phyloP scores from a whole-genome alignment of 2,888 invertebrate genomes.

The Colostygia pectinataria region DNA sequence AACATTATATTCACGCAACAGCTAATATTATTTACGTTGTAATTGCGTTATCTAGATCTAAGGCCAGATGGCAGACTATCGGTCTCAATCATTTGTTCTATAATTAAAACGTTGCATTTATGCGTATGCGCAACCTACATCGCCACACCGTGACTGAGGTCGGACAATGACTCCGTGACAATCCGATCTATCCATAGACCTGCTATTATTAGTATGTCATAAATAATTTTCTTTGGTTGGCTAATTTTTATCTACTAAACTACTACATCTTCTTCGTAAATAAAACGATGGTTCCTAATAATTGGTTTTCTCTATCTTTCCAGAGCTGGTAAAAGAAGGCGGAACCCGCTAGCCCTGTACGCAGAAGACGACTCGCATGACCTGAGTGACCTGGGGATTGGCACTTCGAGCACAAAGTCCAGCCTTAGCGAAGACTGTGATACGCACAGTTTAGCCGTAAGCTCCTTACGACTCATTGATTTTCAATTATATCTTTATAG shows the following conservation, averaged over 20 bases:
- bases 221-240: constrained; percentile 20
- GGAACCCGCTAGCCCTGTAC: constrained; percentile 86
- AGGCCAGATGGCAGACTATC: constrained; percentile 38
- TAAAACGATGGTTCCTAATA: too few relatives aligned
- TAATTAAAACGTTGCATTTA: constrained; percentile 37
- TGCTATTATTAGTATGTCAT: constrained; percentile 31
- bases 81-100: constrained; percentile 37
- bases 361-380: constrained; percentile 92
- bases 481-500: background rate
- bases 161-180: constrained; percentile 36
- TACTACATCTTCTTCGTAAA: too few relatives aligned
- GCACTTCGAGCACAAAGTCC: constrained; percentile 85
- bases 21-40: constrained; percentile 24
- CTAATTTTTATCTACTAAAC: too few relatives aligned
- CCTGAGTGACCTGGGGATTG: constrained; percentile 92
- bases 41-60: constrained; percentile 32
- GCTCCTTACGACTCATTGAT: constrained; percentile 41
- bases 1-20: constrained; percentile 13
- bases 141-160: constrained; percentile 36
- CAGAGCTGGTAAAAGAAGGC: constrained; percentile 77
- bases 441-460: constrained; percentile 85
- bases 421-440: constrained; percentile 86
- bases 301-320: constrained; percentile 39
- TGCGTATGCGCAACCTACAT: constrained; percentile 36
- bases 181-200: constrained; percentile 36